A percentile compares a stretch with the other conserved stretches of the same genome.
Evolutionary conservation across 1,140 invertebrate species (phyloP).

Genomic region (Cotesia chilonis): DNA sequence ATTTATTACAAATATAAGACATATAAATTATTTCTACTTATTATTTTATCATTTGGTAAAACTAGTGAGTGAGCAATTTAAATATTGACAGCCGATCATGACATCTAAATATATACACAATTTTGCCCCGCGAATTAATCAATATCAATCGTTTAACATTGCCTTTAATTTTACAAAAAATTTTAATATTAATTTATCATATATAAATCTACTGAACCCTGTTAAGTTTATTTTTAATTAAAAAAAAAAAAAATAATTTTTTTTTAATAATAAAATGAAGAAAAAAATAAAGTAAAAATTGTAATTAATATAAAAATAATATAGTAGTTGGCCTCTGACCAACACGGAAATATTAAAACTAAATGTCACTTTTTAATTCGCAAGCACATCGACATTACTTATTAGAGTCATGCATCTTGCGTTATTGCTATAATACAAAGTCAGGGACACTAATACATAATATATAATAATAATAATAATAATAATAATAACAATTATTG

Average conservation of each 20-base stretch:
- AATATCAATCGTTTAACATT: too few species aligned
- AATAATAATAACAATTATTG: too few species aligned
- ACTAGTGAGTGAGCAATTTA: conserved; percentile 1
- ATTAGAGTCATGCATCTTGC: not conserved
- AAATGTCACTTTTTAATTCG: conserved; percentile 26
- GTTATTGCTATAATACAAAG: conserved; percentile 35
- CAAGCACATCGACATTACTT: conserved; percentile 4
- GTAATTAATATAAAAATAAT: not conserved
- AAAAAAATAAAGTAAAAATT: too few species aligned
- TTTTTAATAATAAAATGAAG: too few species aligned
- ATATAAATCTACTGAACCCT: too few species aligned
- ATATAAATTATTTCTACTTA: not conserved
- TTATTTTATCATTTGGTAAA: conserved; percentile 10
- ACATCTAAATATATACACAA: conserved; percentile 6
- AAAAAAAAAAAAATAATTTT: too few species aligned
- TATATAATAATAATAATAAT: too few species aligned
- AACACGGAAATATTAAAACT: conserved; percentile 17
- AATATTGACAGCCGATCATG: not conserved
- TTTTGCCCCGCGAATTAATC: not conserved
- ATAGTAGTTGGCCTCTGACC: conserved; percentile 3
- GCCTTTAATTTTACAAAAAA: too few species aligned
- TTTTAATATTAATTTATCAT: too few species aligned
- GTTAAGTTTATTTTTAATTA: too few species aligned
- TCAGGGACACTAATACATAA: conserved; percentile 17
- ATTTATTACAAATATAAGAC: not conserved